A percentile compares a stretch with the other conserved stretches of the same genome.
phyloP scores from a whole-genome alignment of 2,888 invertebrate species.

The Sinelater perroti region DNA sequence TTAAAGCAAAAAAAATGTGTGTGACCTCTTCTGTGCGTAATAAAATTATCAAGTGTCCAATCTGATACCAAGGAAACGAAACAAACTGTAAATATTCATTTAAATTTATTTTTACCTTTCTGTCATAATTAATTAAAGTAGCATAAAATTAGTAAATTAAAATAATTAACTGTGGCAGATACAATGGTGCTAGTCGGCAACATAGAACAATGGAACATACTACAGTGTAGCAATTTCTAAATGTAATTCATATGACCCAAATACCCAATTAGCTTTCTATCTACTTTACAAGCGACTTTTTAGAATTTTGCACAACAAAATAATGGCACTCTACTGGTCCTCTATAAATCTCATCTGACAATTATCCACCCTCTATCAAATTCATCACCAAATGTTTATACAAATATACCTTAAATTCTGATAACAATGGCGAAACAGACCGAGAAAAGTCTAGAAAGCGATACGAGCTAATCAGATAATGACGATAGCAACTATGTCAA shows the following conservation, averaged over 20 bases:
- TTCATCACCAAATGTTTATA: neutral
- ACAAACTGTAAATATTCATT: conserved; percentile 1
- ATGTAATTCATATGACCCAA: neutral
- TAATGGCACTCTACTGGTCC: conserved; percentile 6
- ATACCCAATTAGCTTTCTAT: conserved; percentile 2
- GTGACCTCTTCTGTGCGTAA: too few relatives aligned
- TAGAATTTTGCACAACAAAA: conserved; percentile 17
- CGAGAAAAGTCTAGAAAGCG: conserved; percentile 6
- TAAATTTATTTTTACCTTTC: neutral
- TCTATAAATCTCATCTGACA: neutral
- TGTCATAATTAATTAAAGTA: neutral
- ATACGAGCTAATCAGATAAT: conserved; percentile 13
- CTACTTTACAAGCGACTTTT: neutral
- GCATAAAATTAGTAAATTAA: neutral
- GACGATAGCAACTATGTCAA: too few relatives aligned
- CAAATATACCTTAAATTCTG: conserved; percentile 4
- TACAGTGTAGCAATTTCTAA: conserved; percentile 5
- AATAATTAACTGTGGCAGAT: conserved; percentile 1
- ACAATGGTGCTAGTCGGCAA: neutral
- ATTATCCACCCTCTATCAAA: too few relatives aligned
- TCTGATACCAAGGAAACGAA: neutral
- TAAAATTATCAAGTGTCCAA: neutral
- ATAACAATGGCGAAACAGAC: conserved; percentile 3
- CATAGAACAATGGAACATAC: neutral
- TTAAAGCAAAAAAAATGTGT: too few relatives aligned